Conservation (phyloP, 92 coral and sea anemone species). For the Diadumene lineata region DNA sequence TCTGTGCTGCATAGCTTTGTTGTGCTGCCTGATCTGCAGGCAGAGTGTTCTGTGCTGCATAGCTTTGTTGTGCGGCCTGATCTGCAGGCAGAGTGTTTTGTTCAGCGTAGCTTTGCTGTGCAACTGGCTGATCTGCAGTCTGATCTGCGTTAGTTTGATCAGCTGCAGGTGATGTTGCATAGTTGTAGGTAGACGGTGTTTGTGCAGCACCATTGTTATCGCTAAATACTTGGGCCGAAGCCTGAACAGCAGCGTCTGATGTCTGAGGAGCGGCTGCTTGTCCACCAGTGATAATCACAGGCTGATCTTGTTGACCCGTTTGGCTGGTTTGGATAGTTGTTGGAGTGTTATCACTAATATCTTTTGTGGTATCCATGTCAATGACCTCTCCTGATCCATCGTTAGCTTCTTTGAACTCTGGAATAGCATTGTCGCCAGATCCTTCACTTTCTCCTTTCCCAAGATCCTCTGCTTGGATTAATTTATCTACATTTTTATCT, state of each 20-base stretch:
- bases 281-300: conserved; percentile 1
- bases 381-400: conserved; percentile 14
- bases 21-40: too few relatives aligned
- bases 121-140: too few relatives aligned
- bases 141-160: too few relatives aligned
- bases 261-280: conserved; percentile 5
- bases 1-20: too few relatives aligned
- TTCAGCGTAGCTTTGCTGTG: too few relatives aligned
- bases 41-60: too few relatives aligned
- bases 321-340: not conserved
- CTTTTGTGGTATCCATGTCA: not conserved
- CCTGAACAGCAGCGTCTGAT: conserved; percentile 3
- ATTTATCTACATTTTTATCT: conserved; percentile 19
- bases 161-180: not conserved
- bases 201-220: not conserved
- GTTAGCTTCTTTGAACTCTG: conserved; percentile 14
- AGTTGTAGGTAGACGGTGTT: conserved; percentile 5
- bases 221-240: not conserved
- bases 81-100: too few relatives aligned
- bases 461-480: conserved; percentile 23
- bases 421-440: conserved; percentile 13
- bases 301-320: not conserved
- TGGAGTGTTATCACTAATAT: not conserved
- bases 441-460: conserved; percentile 28
- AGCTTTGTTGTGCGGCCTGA: too few relatives aligned